phyloP scores from a whole-genome alignment of 2,797 vertebrate species.

The Loriculus beryllinus region DNA sequence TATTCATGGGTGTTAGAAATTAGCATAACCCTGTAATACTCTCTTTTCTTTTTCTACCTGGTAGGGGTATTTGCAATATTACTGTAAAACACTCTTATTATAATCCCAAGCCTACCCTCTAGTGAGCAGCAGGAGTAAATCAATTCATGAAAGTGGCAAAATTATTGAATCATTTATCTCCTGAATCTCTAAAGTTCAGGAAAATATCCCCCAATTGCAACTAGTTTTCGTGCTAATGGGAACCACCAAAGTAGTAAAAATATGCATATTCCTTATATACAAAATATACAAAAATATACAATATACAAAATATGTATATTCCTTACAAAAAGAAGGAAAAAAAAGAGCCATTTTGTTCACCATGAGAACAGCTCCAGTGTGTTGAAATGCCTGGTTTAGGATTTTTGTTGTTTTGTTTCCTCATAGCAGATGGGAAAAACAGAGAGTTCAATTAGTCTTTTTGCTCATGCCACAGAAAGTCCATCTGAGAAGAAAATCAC shows the following conservation, averaged over 20 bases:
- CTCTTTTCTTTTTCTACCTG: not conserved
- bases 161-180: not conserved
- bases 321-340: not conserved
- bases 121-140: conserved; percentile 63
- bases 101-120: conserved; percentile 71
- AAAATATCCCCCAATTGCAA: not conserved
- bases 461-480: not conserved
- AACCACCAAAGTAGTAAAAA: not conserved
- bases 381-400: not conserved
- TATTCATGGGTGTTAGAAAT: not conserved
- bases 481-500: not conserved
- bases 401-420: not conserved
- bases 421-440: not conserved
- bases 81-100: not conserved
- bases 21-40: not conserved
- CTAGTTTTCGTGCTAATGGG: not conserved
- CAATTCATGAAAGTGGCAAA: not conserved
- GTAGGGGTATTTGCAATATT: not conserved
- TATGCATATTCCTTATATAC: no score
- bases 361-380: not conserved
- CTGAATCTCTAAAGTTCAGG: not conserved
- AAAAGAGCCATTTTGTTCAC: not conserved
- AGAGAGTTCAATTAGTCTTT: not conserved
- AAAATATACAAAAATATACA: no score
- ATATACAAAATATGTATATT: no score